Percentiles rank a stretch among this genome's conserved stretches.
phyloP scores from a whole-genome alignment of 1,140 invertebrate genomes.

The Drosophila arizonae region DNA sequence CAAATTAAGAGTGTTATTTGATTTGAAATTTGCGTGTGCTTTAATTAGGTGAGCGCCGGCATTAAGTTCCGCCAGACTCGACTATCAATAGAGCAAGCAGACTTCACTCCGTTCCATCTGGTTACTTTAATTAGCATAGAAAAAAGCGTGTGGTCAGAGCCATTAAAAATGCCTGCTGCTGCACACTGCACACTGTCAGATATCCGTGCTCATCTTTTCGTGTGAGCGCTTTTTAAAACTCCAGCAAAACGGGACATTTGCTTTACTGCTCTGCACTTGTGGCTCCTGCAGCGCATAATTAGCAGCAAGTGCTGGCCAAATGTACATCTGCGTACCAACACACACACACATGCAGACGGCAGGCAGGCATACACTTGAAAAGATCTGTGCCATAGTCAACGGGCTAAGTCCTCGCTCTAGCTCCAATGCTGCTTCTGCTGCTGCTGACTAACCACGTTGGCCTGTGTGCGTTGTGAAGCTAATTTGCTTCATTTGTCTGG shows the following conservation, averaged over 20 bases:
- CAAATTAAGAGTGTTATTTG: neutral
- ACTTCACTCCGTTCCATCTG: neutral
- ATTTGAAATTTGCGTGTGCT: constrained; percentile 4
- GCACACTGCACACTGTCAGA: neutral
- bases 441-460: constrained; percentile 14
- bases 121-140: constrained; percentile 1
- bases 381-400: neutral
- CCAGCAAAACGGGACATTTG: constrained; percentile 19
- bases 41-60: neutral
- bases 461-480: constrained; percentile 70
- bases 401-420: too few relatives aligned
- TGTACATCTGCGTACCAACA: constrained; percentile 48
- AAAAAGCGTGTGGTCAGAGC: constrained; percentile 4
- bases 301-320: constrained; percentile 61
- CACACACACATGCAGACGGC: neutral
- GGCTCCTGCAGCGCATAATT: constrained; percentile 51
- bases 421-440: neutral
- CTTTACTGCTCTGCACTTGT: constrained; percentile 12
- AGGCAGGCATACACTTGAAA: constrained; percentile 8
- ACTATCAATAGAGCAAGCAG: neutral
- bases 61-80: neutral
- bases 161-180: constrained; percentile 10
- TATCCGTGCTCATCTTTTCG: constrained; percentile 29
- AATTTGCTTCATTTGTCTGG: constrained; percentile 82
- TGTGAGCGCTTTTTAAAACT: constrained; percentile 47